Base-by-base conservation (phyloP, 1,140 invertebrate genomes). In the Nomia melanderi region DNA sequence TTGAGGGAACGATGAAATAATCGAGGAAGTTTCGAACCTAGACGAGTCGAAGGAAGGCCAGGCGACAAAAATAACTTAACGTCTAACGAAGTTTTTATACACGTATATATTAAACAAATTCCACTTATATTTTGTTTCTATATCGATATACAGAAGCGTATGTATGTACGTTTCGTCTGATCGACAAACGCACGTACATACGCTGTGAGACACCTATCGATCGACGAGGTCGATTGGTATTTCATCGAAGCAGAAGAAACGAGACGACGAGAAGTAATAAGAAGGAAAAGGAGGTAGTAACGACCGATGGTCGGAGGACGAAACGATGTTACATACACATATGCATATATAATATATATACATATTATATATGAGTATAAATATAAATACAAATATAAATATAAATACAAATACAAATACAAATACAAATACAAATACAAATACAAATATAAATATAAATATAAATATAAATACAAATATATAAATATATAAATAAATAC, bases 41-140 rank as follows among this genome's bases (percentile, higher is more conserved):
- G 12, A 25, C 3, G 27, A 47, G 53, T 57, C 41, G 11, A 25
- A 67, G 62, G 53, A 7, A 57, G 11, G 23, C 23, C 29, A 23
- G 29, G 36, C 23, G n/a, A n/a, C 0, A 33, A 44, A 23, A 20
- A 8, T 66, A 41, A 66, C 54, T 29, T 74, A 63, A 87, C 54
- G 70, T 63, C 84, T 76, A 86, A 84, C 66, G 72, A 81, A 82
- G 56, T 83, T 86, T 86, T 86, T 86, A 86, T 86, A 86, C 84
- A 81, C 84, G 66, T 82, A 86, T 84, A 83, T 84, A 77, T 44
- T 23, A 73, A 83, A 82, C 31, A 78, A 79, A 86, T 81, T 78
- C 53, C 73, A 81, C 73, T 86, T 83, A 86, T 86, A 86, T 85
- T 86, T 86, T 86, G 72, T 83, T 86, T 86, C 67, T 81, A 86